A percentile compares a stretch with the other conserved stretches of the same genome.
These are phyloP conservation scores for Enteromius treurensis DNA, from an alignment of 2,797 vertebrate species.

Conservation along the genomic window DNA sequence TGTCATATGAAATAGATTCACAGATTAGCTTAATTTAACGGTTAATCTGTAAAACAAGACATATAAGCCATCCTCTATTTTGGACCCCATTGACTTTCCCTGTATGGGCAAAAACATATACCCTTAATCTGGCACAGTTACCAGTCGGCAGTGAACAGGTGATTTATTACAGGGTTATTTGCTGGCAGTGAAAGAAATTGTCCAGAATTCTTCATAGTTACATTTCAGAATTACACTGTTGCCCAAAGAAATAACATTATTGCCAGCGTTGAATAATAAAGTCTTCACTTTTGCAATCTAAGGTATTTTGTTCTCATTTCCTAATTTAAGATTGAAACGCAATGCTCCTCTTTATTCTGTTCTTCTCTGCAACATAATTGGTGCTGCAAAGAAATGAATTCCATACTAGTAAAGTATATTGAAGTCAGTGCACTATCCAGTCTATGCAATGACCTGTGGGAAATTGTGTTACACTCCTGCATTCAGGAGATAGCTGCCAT, in stretches of 20 bases:
- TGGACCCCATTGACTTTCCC: neutral
- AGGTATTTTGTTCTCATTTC: neutral
- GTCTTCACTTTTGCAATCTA: neutral
- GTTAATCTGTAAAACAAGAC: neutral
- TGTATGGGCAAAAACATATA: constrained; percentile 1
- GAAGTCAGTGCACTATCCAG: constrained; percentile 8
- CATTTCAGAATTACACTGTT: too few relatives aligned
- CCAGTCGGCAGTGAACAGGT: neutral
- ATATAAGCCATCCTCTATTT: neutral
- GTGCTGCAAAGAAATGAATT: constrained; percentile 18
- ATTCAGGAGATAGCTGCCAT: constrained; percentile 18
- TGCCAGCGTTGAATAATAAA: neutral
- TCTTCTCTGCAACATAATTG: constrained; percentile 6
- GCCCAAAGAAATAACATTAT: neutral
- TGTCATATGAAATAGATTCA: neutral
- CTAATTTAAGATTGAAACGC: neutral
- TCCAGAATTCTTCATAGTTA: too few relatives aligned
- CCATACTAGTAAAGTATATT: constrained; percentile 9
- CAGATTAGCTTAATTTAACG: neutral
- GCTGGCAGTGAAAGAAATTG: neutral
- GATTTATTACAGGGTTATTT: neutral
- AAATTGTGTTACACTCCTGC: constrained; percentile 18
- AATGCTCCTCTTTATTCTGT: neutral
- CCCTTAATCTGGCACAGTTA: neutral
- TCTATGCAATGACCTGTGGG: neutral